These are phyloP conservation scores for Suncus etruscus DNA, from an alignment of 2,113 vertebrate species.

Conservation along the genomic window DNA sequence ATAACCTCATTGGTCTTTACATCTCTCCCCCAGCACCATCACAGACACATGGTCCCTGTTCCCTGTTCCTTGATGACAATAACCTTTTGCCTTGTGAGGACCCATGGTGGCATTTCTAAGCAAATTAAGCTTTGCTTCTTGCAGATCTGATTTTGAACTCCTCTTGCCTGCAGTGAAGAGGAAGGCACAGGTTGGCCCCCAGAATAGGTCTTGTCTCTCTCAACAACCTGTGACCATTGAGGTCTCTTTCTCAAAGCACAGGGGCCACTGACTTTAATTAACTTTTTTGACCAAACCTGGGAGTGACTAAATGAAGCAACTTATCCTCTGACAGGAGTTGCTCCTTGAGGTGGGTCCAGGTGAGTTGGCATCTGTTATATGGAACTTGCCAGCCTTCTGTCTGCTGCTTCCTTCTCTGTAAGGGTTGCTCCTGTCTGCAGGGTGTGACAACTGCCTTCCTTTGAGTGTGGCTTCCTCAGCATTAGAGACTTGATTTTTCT, in stretches of 20 bases:
- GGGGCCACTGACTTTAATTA: conserved; percentile 82
- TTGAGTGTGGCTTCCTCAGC: not conserved
- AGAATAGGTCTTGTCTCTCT: not conserved
- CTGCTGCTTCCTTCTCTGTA: not conserved
- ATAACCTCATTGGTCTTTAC: too few species aligned
- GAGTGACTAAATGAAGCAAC: conserved; percentile 80
- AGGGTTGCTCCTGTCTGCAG: conserved; percentile 27
- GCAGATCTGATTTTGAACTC: not conserved
- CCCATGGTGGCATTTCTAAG: fast-evolving
- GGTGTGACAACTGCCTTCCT: conserved; percentile 27
- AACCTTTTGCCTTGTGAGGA: not conserved
- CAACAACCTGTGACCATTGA: not conserved
- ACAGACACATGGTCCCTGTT: not conserved
- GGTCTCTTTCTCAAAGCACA: conserved; percentile 60
- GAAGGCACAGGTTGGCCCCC: conserved; percentile 18
- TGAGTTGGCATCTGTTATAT: conserved; percentile 47
- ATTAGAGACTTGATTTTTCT: not conserved
- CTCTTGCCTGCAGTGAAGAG: not conserved
- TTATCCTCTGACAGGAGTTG: conserved; percentile 79
- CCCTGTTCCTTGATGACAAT: not conserved
- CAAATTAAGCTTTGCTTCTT: not conserved
- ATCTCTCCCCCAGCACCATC: too few species aligned
- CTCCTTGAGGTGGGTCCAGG: conserved; percentile 63
- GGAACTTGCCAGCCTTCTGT: not conserved
- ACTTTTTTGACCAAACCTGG: conserved; percentile 82